These are phyloP conservation scores for Thaleichthys pacificus DNA, from an alignment of 2,797 vertebrate species.

Conservation along the genomic window DNA sequence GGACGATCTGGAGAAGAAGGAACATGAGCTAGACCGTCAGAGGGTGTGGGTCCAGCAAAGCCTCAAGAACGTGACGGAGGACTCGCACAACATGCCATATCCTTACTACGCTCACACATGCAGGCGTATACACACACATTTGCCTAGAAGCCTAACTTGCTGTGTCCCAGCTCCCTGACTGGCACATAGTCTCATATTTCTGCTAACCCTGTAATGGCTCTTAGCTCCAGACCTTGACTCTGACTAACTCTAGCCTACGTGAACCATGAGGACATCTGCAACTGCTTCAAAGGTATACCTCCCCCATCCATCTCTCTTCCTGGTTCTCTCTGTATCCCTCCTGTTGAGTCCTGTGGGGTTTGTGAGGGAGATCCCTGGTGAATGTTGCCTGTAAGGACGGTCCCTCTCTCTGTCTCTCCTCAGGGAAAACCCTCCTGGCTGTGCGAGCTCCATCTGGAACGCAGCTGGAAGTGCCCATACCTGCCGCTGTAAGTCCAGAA, in stretches of 20 bases:
- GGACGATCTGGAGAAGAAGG: slow-evolving; percentile 83
- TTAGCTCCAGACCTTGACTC: slow-evolving; percentile 64
- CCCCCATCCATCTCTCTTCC: slow-evolving; percentile 13
- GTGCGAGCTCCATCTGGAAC: slow-evolving; percentile 88
- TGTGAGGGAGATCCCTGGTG: neutral
- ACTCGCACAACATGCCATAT: slow-evolving; percentile 91
- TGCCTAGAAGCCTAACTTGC: neutral
- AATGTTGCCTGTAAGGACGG: neutral
- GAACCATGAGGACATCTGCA: slow-evolving; percentile 92
- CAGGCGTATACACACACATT: neutral
- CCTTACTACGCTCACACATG: slow-evolving; percentile 69
- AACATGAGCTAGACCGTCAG: slow-evolving; percentile 88
- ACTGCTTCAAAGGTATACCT: slow-evolving; percentile 87
- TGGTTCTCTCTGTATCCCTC: neutral
- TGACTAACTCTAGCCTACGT: slow-evolving; percentile 85
- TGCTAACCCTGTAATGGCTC: neutral
- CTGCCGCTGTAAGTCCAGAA: slow-evolving; percentile 83
- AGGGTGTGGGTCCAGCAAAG: slow-evolving; percentile 89
- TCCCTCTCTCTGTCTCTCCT: slow-evolving; percentile 1
- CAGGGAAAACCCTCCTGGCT: slow-evolving; percentile 88
- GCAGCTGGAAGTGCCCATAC: slow-evolving; percentile 91
- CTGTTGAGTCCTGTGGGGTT: neutral
- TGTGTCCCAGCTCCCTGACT: neutral
- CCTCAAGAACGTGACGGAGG: slow-evolving; percentile 89
- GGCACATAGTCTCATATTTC: neutral